phyloP scores from a whole-genome alignment of 2,888 invertebrate genomes.

The Anthrax anthrax region DNA sequence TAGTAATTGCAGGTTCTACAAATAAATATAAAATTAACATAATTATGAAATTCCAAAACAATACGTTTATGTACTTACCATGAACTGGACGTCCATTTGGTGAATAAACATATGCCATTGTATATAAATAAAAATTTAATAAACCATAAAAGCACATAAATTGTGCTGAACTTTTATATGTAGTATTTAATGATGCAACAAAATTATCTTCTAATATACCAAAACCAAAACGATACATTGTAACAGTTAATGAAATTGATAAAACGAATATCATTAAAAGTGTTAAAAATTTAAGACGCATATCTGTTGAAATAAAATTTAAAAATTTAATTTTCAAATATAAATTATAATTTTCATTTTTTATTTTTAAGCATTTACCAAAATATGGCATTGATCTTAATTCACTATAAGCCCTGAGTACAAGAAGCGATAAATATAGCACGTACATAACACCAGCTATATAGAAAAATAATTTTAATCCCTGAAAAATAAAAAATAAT shows the following conservation, averaged over 20 bases:
- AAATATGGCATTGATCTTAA: constrained; percentile 94
- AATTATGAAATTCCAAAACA: background rate
- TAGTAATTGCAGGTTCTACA: constrained; percentile 79
- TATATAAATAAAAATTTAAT: constrained; percentile 84
- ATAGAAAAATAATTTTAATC: constrained; percentile 83
- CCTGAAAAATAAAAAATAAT: constrained; percentile 41
- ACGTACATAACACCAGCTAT: constrained; percentile 71
- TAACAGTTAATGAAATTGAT: constrained; percentile 57
- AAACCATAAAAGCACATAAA: constrained; percentile 93
- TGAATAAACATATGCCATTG: constrained; percentile 88
- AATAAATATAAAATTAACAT: constrained; percentile 19
- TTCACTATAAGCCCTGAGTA: constrained; percentile 85
- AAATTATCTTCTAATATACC: constrained; percentile 88
- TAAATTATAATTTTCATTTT: background rate
- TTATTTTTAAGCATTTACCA: constrained; percentile 47
- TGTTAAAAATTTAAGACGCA: constrained; percentile 81
- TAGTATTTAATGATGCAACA: constrained; percentile 73
- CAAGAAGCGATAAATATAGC: constrained; percentile 66
- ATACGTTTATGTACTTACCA: constrained; percentile 43
- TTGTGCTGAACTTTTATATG: constrained; percentile 82
- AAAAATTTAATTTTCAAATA: background rate
- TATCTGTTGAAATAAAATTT: constrained; percentile 43
- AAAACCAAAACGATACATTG: constrained; percentile 71
- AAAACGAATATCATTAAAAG: constrained; percentile 70
- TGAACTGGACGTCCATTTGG: constrained; percentile 68